Base-by-base conservation (phyloP, 2,888 invertebrate species). In the Girardia tigrina region DNA sequence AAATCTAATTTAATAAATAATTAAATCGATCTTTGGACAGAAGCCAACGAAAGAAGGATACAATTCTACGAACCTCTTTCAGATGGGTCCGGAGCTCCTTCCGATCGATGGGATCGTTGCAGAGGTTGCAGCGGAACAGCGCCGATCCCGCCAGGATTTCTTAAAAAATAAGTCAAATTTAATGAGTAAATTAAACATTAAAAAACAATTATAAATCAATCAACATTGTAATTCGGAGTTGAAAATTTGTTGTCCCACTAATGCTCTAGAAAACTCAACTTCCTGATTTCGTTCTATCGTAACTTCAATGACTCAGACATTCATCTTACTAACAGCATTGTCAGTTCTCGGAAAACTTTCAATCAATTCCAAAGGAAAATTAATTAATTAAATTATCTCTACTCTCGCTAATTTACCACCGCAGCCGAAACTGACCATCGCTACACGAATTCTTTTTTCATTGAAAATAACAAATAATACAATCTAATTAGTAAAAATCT, bases 301-400 rank as follows among this genome's bases (percentile, higher is more conserved):
- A 56, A 56, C 56, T 56, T 56, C 56, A 56, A 56, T 56, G 56
- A 56, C 56, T 56, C 56, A 56, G 56, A 56, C 56, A 56, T 56
- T 56, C 56, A 23, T 56, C 56, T 56, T 56, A 56, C 56, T 56
- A 56, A 56, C 56, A 56, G 56, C 56, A 56, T 56, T 56, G 56
- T 56, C 56, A 56, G n/a, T 56, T 56, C 56, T 56, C 56, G 56
- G 56, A 56, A n/a, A 56, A 56, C 56, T 56, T 56, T 56, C 56
- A 56, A 56, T 56, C 56, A 56, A 56, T 56, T 56, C 56, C 56
- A 56, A 56, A 56, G 56, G 56, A 56, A 56, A 56, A 56, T 56
- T 56, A 56, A 56, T 56, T 56, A 56, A 56, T 56, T 56, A 56
- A 56, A 56, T 56, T 56, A 56, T 56, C 56, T 56, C 56, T 56